These are phyloP conservation scores for Paelopatides confundens DNA, from an alignment of 53 echinoderm and acorn worm genomes.

Conservation along the genomic window DNA sequence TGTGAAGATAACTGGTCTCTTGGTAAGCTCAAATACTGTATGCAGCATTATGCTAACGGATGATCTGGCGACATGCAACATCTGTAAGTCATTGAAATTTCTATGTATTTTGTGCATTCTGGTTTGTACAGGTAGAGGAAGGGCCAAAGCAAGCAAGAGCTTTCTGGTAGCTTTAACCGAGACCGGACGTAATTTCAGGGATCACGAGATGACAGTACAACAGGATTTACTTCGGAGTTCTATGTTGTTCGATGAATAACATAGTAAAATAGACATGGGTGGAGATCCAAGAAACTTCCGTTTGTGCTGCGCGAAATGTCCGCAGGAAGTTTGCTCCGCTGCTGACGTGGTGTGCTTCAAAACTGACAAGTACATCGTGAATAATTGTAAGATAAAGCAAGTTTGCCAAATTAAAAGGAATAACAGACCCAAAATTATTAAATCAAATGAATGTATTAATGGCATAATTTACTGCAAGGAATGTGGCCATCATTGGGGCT, in stretches of 20 bases:
- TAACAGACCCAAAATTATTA: constrained; percentile 50
- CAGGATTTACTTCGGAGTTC: background rate
- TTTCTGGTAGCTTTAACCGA: constrained; percentile 68
- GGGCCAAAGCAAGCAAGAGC: constrained; percentile 65
- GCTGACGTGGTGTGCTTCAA: constrained; percentile 48
- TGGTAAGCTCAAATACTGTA: too few species aligned
- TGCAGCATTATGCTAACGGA: too few species aligned
- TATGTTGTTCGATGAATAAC: background rate
- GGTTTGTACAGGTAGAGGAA: constrained; percentile 55
- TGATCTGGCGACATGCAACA: too few species aligned
- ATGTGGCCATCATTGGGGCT: constrained; percentile 66
- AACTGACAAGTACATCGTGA: constrained; percentile 44
- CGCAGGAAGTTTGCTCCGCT: constrained; percentile 38
- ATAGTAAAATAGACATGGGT: background rate
- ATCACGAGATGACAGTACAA: constrained; percentile 20
- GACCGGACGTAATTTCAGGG: constrained; percentile 30
- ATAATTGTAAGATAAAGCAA: constrained; percentile 14
- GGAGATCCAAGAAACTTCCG: background rate
- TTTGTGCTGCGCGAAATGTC: constrained; percentile 53
- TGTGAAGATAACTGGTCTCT: too few species aligned
- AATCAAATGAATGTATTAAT: constrained; percentile 30
- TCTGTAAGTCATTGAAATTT: background rate
- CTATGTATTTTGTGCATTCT: background rate
- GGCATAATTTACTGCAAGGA: constrained; percentile 63
- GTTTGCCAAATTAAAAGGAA: constrained; percentile 21